Conservation (phyloP, 2,113 vertebrate species). For the Coreoperca whiteheadi region DNA sequence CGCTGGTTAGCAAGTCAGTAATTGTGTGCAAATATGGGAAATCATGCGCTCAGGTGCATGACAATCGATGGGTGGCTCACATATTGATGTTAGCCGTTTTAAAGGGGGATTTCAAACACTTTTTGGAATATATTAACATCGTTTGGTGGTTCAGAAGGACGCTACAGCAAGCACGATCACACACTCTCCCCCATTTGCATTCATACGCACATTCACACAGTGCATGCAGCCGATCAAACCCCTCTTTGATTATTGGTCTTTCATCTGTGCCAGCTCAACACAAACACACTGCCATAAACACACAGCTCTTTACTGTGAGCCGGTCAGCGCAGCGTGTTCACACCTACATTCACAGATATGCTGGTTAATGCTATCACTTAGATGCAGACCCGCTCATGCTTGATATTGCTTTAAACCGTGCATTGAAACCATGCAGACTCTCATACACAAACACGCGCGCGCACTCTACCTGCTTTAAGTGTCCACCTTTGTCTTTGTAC, state of each 20-base stretch:
- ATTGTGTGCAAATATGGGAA: conserved; percentile 57
- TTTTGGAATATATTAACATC: neutral
- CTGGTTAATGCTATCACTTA: conserved; percentile 43
- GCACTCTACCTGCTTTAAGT: neutral
- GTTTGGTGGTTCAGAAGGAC: conserved; percentile 7
- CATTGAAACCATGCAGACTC: neutral
- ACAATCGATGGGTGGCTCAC: conserved; percentile 28
- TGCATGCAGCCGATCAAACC: conserved; percentile 75
- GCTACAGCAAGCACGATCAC: neutral
- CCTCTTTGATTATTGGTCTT: conserved; percentile 75
- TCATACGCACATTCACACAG: neutral
- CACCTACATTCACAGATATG: conserved; percentile 32
- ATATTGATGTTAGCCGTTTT: conserved; percentile 20
- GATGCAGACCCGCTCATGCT: conserved; percentile 36
- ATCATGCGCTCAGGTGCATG: conserved; percentile 40
- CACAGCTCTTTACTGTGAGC: conserved; percentile 34
- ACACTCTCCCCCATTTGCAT: neutral
- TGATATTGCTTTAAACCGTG: conserved; percentile 6
- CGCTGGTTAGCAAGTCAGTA: conserved; percentile 50
- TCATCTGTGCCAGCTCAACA: conserved; percentile 70
- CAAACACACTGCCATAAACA: conserved; percentile 47
- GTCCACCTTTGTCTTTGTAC: conserved; percentile 47
- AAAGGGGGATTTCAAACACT: conserved; percentile 24
- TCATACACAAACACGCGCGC: conserved; percentile 17
- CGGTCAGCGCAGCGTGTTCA: conserved; percentile 46